Conservation (phyloP, 2,797 vertebrate genomes). For the Thaleichthys pacificus region DNA sequence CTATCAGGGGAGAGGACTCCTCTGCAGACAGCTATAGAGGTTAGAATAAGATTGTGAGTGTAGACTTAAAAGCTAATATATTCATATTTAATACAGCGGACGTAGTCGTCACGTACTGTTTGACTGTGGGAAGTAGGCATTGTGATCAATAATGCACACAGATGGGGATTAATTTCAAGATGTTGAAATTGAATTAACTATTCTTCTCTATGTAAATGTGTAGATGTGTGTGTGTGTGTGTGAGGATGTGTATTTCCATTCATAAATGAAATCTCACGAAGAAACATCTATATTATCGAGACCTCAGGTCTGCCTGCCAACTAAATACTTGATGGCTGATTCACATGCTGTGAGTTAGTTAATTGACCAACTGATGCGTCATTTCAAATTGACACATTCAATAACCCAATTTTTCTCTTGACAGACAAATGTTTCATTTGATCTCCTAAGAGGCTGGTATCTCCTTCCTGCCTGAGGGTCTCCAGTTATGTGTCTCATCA, state of each 20-base stretch:
- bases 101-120: too few species aligned
- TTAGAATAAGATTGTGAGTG: too few species aligned
- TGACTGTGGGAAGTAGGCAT: too few species aligned
- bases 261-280: neutral
- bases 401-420: neutral
- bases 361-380: neutral
- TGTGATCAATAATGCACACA: too few species aligned
- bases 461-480: constrained; percentile 7
- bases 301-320: neutral
- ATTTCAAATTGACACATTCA: neutral
- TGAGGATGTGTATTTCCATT: too few species aligned
- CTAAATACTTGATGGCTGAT: neutral
- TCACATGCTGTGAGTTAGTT: neutral
- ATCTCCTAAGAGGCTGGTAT: neutral
- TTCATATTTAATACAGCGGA: too few species aligned
- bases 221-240: too few species aligned
- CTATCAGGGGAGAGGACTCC: neutral
- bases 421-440: neutral
- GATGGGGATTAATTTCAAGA: too few species aligned
- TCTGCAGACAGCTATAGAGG: too few species aligned
- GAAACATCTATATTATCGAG: neutral
- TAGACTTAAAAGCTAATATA: too few species aligned
- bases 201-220: too few species aligned
- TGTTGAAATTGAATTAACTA: too few species aligned
- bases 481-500: constrained; percentile 32